Evolutionary conservation across 2,113 vertebrate genomes (phyloP), one percentile per base, ranked within the genome.

Genomic region (Corythornis madagascariensis): DNA sequence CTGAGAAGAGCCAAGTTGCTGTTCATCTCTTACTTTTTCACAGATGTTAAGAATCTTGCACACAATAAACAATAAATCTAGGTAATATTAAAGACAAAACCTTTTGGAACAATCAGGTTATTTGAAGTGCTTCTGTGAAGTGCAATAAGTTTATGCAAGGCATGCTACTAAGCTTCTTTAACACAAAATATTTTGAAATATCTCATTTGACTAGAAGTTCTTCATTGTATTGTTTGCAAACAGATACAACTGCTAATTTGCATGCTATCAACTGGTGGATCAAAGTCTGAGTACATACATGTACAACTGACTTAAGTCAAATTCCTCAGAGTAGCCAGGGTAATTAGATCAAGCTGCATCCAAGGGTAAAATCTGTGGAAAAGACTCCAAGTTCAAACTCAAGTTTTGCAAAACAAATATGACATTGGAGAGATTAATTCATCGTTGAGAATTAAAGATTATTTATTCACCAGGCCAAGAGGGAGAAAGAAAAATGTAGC

Each of bases 381-480:
- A 93, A 71, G 28, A 13, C 53, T 76, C 74, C 25, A 89, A 92
- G 76, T 87, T 87, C 82, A 93, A 92, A 91, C 11, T 90, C 14
- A 61, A 70, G 38, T 75, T 92, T 86, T 92, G 40, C 16, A 79
- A 92, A 95, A 72, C 33, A 95, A 88, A 22, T 78, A 52, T 50
- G 57, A 84, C 67, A 83, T 71, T 78, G 57, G 31, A 83, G 33
- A 86, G 26, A 87, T 66, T 1, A 89, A 88, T 60, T 59, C 29
- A 64, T 7, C 38, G 67, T 72, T 3, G 10, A 92, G 80, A 92
- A 77, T 83, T 90, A 91, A 86, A 77, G 61, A 84, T 72, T n/a
- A 94, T 94, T 91, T 94, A 96, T 92, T 93, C 75, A 82, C 47
- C 22, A 79, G 31, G 21, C 43, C 75, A 95, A 79, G 48, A 84